Base-by-base conservation (phyloP, 1,140 invertebrate genomes). In the Pseudomyrmex pallidus region DNA sequence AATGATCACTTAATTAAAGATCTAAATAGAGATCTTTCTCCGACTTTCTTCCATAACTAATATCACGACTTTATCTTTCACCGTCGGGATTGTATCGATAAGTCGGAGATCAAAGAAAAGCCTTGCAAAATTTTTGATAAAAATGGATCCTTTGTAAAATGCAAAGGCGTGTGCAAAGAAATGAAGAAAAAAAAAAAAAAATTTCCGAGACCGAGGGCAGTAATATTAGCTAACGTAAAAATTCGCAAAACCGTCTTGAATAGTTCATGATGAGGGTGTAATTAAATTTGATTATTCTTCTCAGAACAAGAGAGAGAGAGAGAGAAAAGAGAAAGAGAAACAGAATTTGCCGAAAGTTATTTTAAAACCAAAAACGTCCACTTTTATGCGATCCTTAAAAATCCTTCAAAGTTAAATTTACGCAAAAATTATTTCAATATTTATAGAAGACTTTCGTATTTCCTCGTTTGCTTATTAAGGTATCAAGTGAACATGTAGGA, bases 191-290 rank as follows among this genome's bases (percentile, higher is more conserved):
- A 12, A 56, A 59, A 70, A 44, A 9, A 77, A 15, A 59, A 80
- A 70, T 56, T 7, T 9, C 50, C 2, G 5, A 70, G 35, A 70
- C 10, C 4, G 35, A n/a, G 13, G 12, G 52, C 56, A 48, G 72
- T 13, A 12, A 61, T 72, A 72, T 80, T 46, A 72, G 10, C 35
- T 70, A 67, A 57, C 25, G 35, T 13, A 44, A n/a, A 9, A 9
- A 80, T 50, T 80, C 22, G 54, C 66, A 59, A 48, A 80, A 80
- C 70, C 35, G 20, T 70, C 8, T 70, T 72, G 44, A 72, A 72
- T 72, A 10, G n/a, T 13, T 63, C 0, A 22, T 3, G 13, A 59
- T 15, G 44, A 59, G 15, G 12, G 35, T 50, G 20, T 59, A 17
- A 78, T 78, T 20, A 78, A 57, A 68, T 59, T 68, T 70, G 35